These are phyloP conservation scores for Anableps anableps DNA, from an alignment of 2,797 vertebrate species.

Conservation along the genomic window DNA sequence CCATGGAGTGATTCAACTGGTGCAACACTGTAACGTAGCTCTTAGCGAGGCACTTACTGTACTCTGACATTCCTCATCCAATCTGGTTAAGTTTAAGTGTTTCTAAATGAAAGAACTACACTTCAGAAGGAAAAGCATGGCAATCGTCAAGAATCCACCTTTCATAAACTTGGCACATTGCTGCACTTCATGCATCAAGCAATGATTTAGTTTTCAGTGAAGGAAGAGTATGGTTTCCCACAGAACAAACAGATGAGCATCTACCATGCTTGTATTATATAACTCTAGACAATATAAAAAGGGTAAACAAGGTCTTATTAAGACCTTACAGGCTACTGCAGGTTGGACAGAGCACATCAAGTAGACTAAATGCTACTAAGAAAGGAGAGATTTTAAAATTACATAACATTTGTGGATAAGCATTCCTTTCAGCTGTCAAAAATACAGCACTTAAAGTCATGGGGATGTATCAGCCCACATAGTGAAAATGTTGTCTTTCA, in stretches of 20 bases:
- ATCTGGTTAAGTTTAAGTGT: slow-evolving; percentile 1
- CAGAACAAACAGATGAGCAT: slow-evolving; percentile 4
- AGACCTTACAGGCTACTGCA: neutral
- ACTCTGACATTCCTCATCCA: neutral
- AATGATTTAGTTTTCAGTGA: neutral
- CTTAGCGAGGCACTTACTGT: neutral
- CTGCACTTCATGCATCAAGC: neutral
- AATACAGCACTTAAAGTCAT: neutral
- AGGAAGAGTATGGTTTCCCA: neutral
- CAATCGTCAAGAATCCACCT: slow-evolving; percentile 1
- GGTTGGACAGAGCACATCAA: slow-evolving; percentile 1
- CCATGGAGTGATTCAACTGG: slow-evolving; percentile 55
- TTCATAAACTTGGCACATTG: neutral
- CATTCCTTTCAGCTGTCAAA: neutral
- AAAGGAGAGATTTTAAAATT: neutral
- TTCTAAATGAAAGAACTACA: slow-evolving; percentile 1
- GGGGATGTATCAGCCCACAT: neutral
- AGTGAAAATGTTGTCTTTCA: slow-evolving; percentile 7
- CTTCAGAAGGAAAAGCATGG: neutral
- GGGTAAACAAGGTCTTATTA: slow-evolving; percentile 3
- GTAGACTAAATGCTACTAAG: slow-evolving; percentile 2
- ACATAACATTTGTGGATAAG: neutral
- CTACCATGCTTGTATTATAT: neutral
- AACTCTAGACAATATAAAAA: neutral
- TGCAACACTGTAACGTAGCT: slow-evolving; percentile 51